Conservation (phyloP, 2,888 invertebrate genomes). For the Lutraria lutraria region DNA sequence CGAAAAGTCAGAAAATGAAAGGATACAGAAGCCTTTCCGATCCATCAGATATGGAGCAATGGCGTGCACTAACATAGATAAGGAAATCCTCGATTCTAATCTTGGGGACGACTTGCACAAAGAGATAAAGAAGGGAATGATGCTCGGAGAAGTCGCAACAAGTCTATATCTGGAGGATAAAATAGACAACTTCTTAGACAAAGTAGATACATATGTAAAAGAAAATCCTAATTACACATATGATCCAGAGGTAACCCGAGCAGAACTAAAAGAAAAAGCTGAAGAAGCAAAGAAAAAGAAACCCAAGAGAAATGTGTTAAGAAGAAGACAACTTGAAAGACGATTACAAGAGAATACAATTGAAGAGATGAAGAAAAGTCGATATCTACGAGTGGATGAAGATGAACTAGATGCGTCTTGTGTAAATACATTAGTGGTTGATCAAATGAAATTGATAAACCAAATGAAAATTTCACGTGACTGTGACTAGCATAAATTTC, state of each 20-base stretch:
- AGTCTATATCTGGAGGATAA: slow-evolving; percentile 73
- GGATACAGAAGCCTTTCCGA: slow-evolving; percentile 57
- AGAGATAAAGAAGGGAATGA: slow-evolving; percentile 78
- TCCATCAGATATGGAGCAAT: slow-evolving; percentile 57
- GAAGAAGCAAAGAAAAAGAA: slow-evolving; percentile 43
- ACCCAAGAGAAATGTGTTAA: slow-evolving; percentile 56
- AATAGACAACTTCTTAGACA: slow-evolving; percentile 75
- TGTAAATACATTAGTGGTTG: slow-evolving; percentile 78
- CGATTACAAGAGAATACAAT: slow-evolving; percentile 38
- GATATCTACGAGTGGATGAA: slow-evolving; percentile 81
- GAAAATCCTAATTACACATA: slow-evolving; percentile 62
- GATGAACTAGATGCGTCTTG: slow-evolving; percentile 79
- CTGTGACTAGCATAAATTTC: not conserved
- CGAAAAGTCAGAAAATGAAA: slow-evolving; percentile 68
- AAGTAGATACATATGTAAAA: slow-evolving; percentile 73
- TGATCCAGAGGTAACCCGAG: slow-evolving; percentile 33
- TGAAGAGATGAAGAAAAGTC: slow-evolving; percentile 80
- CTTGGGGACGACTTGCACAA: slow-evolving; percentile 79
- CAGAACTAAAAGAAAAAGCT: slow-evolving; percentile 7
- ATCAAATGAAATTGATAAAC: slow-evolving; percentile 78
- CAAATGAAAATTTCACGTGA: slow-evolving; percentile 32
- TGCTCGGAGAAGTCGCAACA: slow-evolving; percentile 76
- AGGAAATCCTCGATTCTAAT: slow-evolving; percentile 70
- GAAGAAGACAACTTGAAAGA: slow-evolving; percentile 48
- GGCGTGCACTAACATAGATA: slow-evolving; percentile 63